A percentile compares a stretch with the other conserved stretches of the same genome.
Evolutionary conservation across 2,888 invertebrate genomes (phyloP).

Genomic region (Parapristionchus giblindavisi): DNA sequence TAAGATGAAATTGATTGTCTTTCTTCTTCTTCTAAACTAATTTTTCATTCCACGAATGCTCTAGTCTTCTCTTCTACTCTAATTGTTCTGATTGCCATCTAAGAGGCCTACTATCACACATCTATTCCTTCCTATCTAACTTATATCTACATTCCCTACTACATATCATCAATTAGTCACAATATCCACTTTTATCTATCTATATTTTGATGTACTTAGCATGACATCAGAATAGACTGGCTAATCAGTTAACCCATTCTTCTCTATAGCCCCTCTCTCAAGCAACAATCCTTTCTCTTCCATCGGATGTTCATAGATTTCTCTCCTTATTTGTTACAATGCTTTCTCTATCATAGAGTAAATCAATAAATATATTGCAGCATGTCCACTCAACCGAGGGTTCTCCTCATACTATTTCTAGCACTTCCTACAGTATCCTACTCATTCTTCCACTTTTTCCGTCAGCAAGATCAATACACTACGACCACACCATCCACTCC

Average conservation of each 20-base stretch:
- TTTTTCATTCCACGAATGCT: constrained; percentile 28
- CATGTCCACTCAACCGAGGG: constrained; percentile 34
- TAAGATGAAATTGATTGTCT: too few relatives aligned
- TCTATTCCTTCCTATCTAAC: background rate
- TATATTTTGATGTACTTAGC: background rate
- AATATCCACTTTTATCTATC: background rate
- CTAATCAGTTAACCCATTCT: background rate
- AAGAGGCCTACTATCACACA: constrained; percentile 20
- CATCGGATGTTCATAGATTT: background rate
- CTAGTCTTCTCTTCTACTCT: constrained; percentile 28
- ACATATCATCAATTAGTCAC: too few relatives aligned
- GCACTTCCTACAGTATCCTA: background rate
- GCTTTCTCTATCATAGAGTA: background rate
- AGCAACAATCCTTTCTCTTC: background rate
- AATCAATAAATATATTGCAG: background rate
- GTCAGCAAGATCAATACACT: background rate
- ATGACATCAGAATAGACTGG: background rate
- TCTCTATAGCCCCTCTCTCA: background rate
- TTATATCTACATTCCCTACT: too few relatives aligned
- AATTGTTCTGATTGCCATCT: constrained; percentile 33
- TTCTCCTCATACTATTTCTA: constrained; percentile 22
- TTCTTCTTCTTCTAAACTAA: constrained; percentile 14
- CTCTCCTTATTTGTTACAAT: background rate
- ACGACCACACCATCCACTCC: constrained; percentile 6
- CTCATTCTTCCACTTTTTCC: constrained; percentile 7